Evolutionary conservation across 2,888 invertebrate species (phyloP).

Genomic region (Sphaerophoria taeniata): DNA sequence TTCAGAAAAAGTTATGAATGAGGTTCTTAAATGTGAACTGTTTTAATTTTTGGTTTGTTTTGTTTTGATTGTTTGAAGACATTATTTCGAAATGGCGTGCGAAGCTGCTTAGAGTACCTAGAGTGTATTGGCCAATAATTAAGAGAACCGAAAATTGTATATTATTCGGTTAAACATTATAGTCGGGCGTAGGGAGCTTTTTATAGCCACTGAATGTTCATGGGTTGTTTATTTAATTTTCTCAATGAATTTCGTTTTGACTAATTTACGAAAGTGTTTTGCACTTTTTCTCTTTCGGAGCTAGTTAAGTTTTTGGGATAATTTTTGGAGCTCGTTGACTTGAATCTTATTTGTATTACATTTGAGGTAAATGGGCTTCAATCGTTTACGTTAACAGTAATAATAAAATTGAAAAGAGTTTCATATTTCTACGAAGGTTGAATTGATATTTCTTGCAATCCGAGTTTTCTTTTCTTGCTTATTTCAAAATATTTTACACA

Average conservation of each 20-base stretch:
- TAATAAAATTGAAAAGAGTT: neutral
- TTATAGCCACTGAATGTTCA: neutral
- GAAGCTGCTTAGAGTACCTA: too few relatives aligned
- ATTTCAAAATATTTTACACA: slow-evolving; percentile 1
- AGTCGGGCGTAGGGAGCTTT: neutral
- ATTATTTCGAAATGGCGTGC: too few relatives aligned
- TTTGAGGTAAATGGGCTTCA: neutral
- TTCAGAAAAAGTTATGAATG: slow-evolving; percentile 14
- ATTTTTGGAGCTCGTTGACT: neutral
- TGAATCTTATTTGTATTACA: neutral
- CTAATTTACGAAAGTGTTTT: neutral
- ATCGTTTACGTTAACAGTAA: neutral
- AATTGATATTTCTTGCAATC: neutral
- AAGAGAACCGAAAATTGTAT: too few relatives aligned
- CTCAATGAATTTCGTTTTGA: slow-evolving; percentile 4
- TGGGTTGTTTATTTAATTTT: neutral
- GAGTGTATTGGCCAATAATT: too few relatives aligned
- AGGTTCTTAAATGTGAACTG: slow-evolving; percentile 18
- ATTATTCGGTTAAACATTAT: too few relatives aligned
- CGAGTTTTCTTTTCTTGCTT: neutral
- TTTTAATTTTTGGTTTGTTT: neutral
- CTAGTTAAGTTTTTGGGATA: neutral
- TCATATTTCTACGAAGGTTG: neutral
- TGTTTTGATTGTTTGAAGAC: slow-evolving; percentile 9
- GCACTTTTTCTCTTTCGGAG: neutral